A percentile compares a stretch with the other conserved stretches of the same genome.
These are phyloP conservation scores for Stegodyphus mimosarum DNA, from an alignment of 1,140 invertebrate genomes.

Conservation along the genomic window DNA sequence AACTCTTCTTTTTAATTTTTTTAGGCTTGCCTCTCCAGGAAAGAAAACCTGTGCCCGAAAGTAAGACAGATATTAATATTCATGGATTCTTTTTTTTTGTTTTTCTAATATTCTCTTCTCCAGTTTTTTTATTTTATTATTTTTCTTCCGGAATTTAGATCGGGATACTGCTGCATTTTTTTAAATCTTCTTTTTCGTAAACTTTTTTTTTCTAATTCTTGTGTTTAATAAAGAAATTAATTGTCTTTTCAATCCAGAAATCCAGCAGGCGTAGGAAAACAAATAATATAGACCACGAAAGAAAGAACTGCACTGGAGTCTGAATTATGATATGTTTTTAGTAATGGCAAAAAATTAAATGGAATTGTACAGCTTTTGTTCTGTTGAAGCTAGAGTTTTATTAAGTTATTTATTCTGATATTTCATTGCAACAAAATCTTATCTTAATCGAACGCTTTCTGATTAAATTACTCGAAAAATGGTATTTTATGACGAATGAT, in stretches of 20 bases:
- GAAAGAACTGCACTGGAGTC: too few relatives aligned
- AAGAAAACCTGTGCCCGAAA: constrained; percentile 24
- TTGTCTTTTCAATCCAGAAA: constrained; percentile 1
- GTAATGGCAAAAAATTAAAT: too few relatives aligned
- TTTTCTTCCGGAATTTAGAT: background rate
- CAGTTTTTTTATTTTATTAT: background rate
- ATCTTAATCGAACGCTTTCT: too few relatives aligned
- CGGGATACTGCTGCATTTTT: background rate
- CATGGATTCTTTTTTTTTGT: constrained; percentile 24
- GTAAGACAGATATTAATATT: constrained; percentile 59
- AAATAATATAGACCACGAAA: too few relatives aligned
- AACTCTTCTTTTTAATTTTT: constrained; percentile 26
- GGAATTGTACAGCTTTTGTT: too few relatives aligned
- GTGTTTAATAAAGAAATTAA: constrained; percentile 57
- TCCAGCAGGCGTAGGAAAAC: too few relatives aligned
- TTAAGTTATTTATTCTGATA: too few relatives aligned
- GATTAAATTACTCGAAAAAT: too few relatives aligned
- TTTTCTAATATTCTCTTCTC: background rate
- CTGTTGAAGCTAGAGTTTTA: too few relatives aligned
- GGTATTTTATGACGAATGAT: background rate
- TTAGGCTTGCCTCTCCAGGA: constrained; percentile 39
- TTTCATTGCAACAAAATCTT: too few relatives aligned
- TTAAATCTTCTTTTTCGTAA: background rate
- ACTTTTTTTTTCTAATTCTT: background rate
- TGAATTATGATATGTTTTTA: too few relatives aligned